Conservation (phyloP, 2,888 invertebrate genomes). For the Hermaeophaga mercurialis region DNA sequence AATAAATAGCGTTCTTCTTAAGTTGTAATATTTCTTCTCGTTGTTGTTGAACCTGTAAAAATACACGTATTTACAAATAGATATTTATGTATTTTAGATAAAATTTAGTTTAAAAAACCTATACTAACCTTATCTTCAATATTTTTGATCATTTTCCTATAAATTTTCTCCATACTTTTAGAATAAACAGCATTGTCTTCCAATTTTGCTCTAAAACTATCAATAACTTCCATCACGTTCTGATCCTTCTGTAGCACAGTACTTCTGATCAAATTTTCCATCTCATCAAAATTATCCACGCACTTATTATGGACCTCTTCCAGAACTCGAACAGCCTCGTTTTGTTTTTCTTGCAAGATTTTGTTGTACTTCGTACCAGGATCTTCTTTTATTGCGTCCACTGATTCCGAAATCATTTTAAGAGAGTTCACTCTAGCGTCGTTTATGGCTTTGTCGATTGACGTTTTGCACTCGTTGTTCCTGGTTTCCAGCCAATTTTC, state of each 20-base stretch:
- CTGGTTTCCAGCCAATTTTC: not conserved
- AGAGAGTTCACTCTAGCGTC: not conserved
- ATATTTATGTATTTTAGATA: too few relatives aligned
- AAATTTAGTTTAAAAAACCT: too few relatives aligned
- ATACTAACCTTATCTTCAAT: not conserved
- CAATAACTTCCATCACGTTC: not conserved
- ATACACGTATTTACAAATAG: too few relatives aligned
- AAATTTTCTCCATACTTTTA: not conserved
- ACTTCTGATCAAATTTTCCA: not conserved
- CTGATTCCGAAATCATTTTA: not conserved
- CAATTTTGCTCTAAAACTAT: not conserved
- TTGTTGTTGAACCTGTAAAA: slow-evolving; percentile 2
- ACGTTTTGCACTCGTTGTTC: not conserved
- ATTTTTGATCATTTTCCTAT: not conserved
- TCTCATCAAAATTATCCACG: not conserved
- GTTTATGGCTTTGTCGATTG: not conserved
- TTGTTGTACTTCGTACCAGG: not conserved
- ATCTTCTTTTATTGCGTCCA: not conserved
- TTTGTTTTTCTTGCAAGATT: not conserved
- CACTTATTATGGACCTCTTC: not conserved
- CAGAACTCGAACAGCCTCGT: not conserved
- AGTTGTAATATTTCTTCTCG: not conserved
- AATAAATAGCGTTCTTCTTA: not conserved
- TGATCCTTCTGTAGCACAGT: not conserved
- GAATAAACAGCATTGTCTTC: not conserved